These are phyloP conservation scores for Saccostrea echinata DNA, from an alignment of 1,140 invertebrate genomes.

Conservation along the genomic window DNA sequence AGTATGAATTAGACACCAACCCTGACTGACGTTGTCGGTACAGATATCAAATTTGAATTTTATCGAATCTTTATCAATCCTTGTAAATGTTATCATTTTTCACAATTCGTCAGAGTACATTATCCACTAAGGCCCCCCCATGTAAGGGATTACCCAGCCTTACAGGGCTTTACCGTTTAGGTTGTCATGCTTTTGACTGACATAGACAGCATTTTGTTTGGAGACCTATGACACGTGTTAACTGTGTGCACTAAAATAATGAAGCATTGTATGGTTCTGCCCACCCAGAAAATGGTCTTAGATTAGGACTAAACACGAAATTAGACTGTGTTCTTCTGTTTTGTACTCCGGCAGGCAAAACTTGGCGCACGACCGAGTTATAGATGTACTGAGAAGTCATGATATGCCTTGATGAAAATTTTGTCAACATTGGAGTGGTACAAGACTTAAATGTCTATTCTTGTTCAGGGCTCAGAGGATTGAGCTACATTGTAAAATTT, in stretches of 20 bases:
- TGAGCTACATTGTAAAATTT: slow-evolving; percentile 22
- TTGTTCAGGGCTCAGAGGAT: not conserved
- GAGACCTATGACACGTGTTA: not conserved
- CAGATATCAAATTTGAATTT: slow-evolving; percentile 16
- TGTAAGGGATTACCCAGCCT: not conserved
- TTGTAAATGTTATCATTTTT: slow-evolving; percentile 22
- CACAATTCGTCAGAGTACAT: slow-evolving; percentile 20
- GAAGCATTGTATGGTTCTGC: slow-evolving; percentile 8
- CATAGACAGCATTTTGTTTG: not conserved
- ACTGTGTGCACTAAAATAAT: slow-evolving; percentile 30
- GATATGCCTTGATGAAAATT: not conserved
- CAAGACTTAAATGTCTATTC: not conserved
- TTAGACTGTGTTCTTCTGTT: not conserved
- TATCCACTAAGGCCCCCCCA: not conserved
- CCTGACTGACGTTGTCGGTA: not conserved
- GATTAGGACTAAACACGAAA: not conserved
- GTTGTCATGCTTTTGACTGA: slow-evolving; percentile 3
- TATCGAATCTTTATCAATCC: slow-evolving; percentile 9
- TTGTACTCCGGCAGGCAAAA: not conserved
- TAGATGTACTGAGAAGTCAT: not conserved
- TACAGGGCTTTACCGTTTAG: not conserved
- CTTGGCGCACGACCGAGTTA: not conserved
- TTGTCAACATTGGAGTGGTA: not conserved
- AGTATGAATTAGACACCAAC: slow-evolving; percentile 9
- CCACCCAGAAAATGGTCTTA: slow-evolving; percentile 26